Evolutionary conservation across 2,113 vertebrate genomes (phyloP).

Genomic region (Ptyas mucosa): DNA sequence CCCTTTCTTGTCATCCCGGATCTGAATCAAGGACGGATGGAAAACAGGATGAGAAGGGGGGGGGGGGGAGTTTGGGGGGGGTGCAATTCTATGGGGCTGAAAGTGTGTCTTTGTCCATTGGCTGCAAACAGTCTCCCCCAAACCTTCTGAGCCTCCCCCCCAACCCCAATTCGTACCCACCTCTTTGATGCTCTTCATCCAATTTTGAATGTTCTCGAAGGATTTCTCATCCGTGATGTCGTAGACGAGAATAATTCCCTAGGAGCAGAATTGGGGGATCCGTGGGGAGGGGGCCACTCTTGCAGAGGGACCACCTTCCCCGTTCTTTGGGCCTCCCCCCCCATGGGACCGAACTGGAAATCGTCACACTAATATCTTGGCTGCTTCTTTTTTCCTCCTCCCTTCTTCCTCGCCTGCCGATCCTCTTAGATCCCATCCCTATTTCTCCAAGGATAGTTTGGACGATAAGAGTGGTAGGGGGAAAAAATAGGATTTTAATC

Average conservation of each 20-base stretch:
- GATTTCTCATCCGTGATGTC: constrained; percentile 94
- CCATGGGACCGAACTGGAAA: too few species aligned
- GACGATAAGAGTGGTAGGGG: neutral
- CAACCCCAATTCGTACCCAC: constrained; percentile 25
- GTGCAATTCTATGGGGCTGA: neutral
- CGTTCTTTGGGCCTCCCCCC: neutral
- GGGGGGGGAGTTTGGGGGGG: too few species aligned
- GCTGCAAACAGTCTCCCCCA: neutral
- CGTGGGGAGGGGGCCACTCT: neutral
- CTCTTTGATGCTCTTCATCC: constrained; percentile 94
- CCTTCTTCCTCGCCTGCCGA: neutral
- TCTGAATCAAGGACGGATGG: neutral
- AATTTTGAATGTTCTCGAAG: constrained; percentile 94
- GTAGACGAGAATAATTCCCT: constrained; percentile 94
- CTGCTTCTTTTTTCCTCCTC: neutral
- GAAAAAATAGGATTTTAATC: neutral
- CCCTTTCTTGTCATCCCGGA: neutral
- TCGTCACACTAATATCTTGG: too few species aligned
- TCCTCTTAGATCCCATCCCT: neutral
- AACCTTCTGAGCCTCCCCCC: neutral
- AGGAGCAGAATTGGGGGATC: neutral
- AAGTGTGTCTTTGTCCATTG: too few species aligned
- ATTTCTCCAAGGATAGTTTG: neutral
- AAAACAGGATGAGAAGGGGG: neutral
- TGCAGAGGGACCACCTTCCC: neutral